phyloP scores from a whole-genome alignment of 2,888 invertebrate genomes.

The Isotomurus palustris region DNA sequence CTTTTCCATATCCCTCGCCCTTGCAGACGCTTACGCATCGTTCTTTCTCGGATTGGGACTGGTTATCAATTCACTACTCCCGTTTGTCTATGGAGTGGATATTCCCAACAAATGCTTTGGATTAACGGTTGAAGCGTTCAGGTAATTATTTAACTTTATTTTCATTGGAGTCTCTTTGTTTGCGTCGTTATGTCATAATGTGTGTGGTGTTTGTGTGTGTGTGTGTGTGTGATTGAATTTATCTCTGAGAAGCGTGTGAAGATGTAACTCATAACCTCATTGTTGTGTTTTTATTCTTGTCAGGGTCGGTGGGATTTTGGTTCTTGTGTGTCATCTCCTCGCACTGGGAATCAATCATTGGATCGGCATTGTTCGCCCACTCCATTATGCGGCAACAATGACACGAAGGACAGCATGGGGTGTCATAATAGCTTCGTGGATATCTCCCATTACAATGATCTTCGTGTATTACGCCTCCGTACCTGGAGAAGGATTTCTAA shows the following conservation, averaged over 20 bases:
- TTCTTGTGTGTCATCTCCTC: slow-evolving; percentile 61
- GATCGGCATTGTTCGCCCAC: slow-evolving; percentile 60
- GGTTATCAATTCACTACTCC: slow-evolving; percentile 56
- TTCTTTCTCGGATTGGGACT: slow-evolving; percentile 55
- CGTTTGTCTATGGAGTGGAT: slow-evolving; percentile 48
- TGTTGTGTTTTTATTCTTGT: slow-evolving; percentile 1
- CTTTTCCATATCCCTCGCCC: slow-evolving; percentile 57
- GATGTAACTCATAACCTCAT: too few species aligned
- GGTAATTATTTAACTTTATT: slow-evolving; percentile 46
- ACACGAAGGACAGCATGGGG: slow-evolving; percentile 55
- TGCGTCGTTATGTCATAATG: not conserved
- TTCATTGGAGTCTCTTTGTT: too few species aligned
- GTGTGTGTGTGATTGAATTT: too few species aligned
- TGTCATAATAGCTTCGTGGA: slow-evolving; percentile 57
- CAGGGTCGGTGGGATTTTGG: slow-evolving; percentile 57
- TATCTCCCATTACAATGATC: slow-evolving; percentile 55
- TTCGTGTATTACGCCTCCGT: slow-evolving; percentile 55
- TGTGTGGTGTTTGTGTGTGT: too few species aligned
- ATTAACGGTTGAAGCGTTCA: slow-evolving; percentile 50
- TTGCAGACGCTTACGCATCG: slow-evolving; percentile 58
- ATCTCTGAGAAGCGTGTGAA: not conserved
- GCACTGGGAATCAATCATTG: slow-evolving; percentile 64
- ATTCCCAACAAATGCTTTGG: slow-evolving; percentile 47
- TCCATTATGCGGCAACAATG: slow-evolving; percentile 61
- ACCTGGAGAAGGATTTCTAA: slow-evolving; percentile 53